These are phyloP conservation scores for Dasysyrphus tricinctus DNA, from an alignment of 2,888 invertebrate genomes.

Conservation along the genomic window DNA sequence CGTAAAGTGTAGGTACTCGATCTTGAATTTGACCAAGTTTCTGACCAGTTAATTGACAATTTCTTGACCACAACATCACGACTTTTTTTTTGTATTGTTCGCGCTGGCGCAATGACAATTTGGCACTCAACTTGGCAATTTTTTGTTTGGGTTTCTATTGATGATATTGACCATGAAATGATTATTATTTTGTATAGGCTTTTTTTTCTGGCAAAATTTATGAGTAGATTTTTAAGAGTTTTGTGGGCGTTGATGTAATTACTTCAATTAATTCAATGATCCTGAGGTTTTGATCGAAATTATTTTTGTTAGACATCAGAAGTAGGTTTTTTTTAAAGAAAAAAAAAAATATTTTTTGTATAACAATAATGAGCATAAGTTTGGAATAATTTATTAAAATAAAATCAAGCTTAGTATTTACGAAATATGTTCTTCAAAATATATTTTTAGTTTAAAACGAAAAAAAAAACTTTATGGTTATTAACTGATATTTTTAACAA, in stretches of 20 bases:
- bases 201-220: neutral
- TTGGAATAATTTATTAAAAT: too few relatives aligned
- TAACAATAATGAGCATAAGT: too few relatives aligned
- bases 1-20: constrained; percentile 6
- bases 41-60: constrained; percentile 48
- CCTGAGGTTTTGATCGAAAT: neutral
- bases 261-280: constrained; percentile 19
- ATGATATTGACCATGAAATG: constrained; percentile 60
- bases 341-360: too few relatives aligned
- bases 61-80: constrained; percentile 62
- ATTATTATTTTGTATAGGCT: constrained; percentile 35
- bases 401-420: too few relatives aligned
- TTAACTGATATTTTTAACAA: too few relatives aligned
- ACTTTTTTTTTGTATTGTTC: constrained; percentile 40
- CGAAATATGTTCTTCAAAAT: too few relatives aligned
- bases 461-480: too few relatives aligned
- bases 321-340: too few relatives aligned
- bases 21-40: constrained; percentile 54
- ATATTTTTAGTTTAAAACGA: too few relatives aligned
- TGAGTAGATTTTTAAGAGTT: neutral
- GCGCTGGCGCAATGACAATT: constrained; percentile 66
- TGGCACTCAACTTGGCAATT: constrained; percentile 50
- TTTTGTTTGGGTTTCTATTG: neutral
- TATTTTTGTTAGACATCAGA: neutral
- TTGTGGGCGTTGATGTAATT: constrained; percentile 25